Percentiles rank a stretch among this genome's conserved stretches.
phyloP scores from a whole-genome alignment of 2,113 vertebrate species.

The Corythornis cristatus region DNA sequence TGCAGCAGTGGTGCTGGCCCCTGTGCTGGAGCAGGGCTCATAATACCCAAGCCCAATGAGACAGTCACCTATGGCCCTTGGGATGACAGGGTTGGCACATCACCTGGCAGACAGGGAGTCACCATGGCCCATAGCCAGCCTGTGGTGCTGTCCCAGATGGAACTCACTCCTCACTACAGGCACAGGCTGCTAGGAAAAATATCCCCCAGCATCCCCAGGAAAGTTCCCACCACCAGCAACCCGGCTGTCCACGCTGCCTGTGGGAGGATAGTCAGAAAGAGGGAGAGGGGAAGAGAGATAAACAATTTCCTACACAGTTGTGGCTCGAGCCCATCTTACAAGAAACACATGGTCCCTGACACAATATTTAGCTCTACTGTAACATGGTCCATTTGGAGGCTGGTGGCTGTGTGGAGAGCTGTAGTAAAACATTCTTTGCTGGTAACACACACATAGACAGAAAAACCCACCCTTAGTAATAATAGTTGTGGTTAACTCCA shows the following conservation, averaged over 20 bases:
- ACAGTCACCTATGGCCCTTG: fast-evolving
- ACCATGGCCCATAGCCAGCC: not conserved
- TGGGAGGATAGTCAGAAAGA: slow-evolving; percentile 42
- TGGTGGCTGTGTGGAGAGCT: slow-evolving; percentile 76
- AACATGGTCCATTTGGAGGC: slow-evolving; percentile 79
- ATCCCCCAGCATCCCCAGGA: not conserved
- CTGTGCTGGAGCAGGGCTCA: not conserved
- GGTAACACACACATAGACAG: slow-evolving; percentile 19
- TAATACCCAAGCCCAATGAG: not conserved
- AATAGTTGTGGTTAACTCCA: slow-evolving; percentile 58
- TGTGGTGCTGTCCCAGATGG: not conserved
- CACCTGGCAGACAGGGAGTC: not conserved
- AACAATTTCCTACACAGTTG: slow-evolving; percentile 65
- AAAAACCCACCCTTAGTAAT: not conserved
- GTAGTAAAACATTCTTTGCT: slow-evolving; percentile 71
- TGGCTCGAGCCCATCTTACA: slow-evolving; percentile 67
- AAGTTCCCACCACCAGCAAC: not conserved
- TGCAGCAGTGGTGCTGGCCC: not conserved
- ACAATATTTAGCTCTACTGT: slow-evolving; percentile 70
- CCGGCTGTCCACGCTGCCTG: not conserved
- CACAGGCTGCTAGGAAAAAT: not conserved
- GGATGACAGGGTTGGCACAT: not conserved
- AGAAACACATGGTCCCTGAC: slow-evolving; percentile 80
- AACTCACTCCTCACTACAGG: fast-evolving
- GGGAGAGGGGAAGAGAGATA: slow-evolving; percentile 37